Evolutionary conservation across 2,113 vertebrate genomes (phyloP).

Genomic region (Rhegmatorhina hoffmannsi): DNA sequence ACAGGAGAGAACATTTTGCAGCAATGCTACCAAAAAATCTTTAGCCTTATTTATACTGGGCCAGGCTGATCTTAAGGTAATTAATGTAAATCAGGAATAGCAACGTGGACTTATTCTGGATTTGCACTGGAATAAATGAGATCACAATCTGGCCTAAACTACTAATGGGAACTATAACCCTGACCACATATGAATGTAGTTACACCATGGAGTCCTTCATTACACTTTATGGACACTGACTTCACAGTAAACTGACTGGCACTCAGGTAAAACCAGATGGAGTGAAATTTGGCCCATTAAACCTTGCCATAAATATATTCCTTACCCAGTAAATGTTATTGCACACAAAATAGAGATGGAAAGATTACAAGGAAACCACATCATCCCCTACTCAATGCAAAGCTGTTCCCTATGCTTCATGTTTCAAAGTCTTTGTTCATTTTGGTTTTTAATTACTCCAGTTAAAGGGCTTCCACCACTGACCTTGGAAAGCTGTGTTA

Average conservation of each 20-base stretch:
- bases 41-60: conserved; percentile 1
- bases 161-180: conserved; percentile 28
- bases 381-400: neutral
- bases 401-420: neutral
- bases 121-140: conserved; percentile 62
- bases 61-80: conserved; percentile 9
- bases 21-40: neutral
- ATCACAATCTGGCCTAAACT: conserved; percentile 52
- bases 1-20: neutral
- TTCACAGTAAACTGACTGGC: conserved; percentile 43
- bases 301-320: conserved; percentile 38
- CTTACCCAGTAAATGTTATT: conserved; percentile 28
- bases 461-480: neutral
- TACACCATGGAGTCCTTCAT: conserved; percentile 31
- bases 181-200: conserved; percentile 19
- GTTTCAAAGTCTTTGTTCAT: conserved; percentile 35
- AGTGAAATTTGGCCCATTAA: conserved; percentile 43
- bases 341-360: conserved; percentile 45
- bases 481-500: neutral
- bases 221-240: conserved; percentile 54
- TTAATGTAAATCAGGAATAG: conserved; percentile 17
- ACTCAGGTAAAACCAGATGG: conserved; percentile 31
- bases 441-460: neutral
- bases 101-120: conserved; percentile 25
- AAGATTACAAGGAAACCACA: conserved; percentile 47